Percentiles rank a stretch among this genome's conserved stretches.
These are phyloP conservation scores for Hypolimnas misippus DNA, from an alignment of 2,888 invertebrate species.

Conservation along the genomic window DNA sequence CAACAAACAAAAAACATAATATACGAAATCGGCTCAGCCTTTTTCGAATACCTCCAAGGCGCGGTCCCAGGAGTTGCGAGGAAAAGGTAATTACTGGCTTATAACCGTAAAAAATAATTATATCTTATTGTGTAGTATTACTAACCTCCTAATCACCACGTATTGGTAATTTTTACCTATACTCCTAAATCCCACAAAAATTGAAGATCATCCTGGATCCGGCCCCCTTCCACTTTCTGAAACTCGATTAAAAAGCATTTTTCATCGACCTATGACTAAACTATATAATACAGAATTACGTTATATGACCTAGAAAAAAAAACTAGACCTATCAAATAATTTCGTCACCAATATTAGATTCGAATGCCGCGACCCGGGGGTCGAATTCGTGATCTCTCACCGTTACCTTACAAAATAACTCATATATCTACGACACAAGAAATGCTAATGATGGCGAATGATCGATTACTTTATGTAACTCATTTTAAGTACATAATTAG, in stretches of 20 bases:
- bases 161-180: no score
- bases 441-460: background rate
- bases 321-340: slow-evolving; percentile 27
- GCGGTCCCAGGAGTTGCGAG: no score
- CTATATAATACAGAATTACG: slow-evolving; percentile 18
- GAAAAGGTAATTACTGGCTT: no score
- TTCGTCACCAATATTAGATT: slow-evolving; percentile 27
- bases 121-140: no score
- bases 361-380: slow-evolving; percentile 32
- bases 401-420: slow-evolving; percentile 31
- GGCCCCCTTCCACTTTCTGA: background rate
- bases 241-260: background rate
- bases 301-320: slow-evolving; percentile 31
- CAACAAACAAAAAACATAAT: no score
- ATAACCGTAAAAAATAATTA: no score
- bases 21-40: no score
- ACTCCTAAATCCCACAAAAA: no score
- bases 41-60: no score
- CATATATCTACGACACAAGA: slow-evolving; percentile 11
- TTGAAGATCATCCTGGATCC: no score
- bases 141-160: no score
- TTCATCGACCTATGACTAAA: background rate
- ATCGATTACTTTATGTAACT: background rate
- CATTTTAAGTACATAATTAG: background rate
- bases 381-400: slow-evolving; percentile 33